Percentiles rank a stretch among this genome's conserved stretches.
These are phyloP conservation scores for Erithacus rubecula DNA, from an alignment of 2,797 vertebrate species.

Conservation along the genomic window DNA sequence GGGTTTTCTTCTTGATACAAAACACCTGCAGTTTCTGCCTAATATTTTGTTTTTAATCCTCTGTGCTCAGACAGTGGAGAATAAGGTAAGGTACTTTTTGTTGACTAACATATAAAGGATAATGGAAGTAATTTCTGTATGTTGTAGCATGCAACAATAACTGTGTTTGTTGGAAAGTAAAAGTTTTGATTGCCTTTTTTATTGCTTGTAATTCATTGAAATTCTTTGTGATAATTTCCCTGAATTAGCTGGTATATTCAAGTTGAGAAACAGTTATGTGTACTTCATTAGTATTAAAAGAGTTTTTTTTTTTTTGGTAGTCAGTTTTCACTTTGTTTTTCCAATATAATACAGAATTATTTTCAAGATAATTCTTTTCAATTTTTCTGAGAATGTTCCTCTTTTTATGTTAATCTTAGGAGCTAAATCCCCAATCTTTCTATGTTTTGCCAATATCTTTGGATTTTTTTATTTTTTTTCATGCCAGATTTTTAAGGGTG, in stretches of 20 bases:
- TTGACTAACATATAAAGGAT: not conserved
- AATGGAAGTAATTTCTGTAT: not conserved
- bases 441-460: not conserved
- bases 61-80: slow-evolving; percentile 27
- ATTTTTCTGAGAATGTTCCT: not conserved
- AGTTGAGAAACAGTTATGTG: not conserved
- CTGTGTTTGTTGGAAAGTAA: not conserved
- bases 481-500: not conserved
- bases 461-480: not conserved
- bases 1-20: not conserved
- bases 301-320: not conserved
- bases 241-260: not conserved
- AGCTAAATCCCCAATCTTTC: not conserved
- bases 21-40: not conserved
- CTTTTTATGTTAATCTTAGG: not conserved
- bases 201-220: slow-evolving; percentile 27
- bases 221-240: not conserved
- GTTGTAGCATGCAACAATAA: not conserved
- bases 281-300: not conserved
- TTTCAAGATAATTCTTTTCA: not conserved
- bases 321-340: not conserved
- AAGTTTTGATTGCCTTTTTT: slow-evolving; percentile 38
- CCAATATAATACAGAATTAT: not conserved
- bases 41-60: slow-evolving; percentile 34
- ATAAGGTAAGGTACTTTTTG: slow-evolving; percentile 58